phyloP scores from a whole-genome alignment of 1,140 invertebrate genomes.

The Pogonomyrmex californicus region DNA sequence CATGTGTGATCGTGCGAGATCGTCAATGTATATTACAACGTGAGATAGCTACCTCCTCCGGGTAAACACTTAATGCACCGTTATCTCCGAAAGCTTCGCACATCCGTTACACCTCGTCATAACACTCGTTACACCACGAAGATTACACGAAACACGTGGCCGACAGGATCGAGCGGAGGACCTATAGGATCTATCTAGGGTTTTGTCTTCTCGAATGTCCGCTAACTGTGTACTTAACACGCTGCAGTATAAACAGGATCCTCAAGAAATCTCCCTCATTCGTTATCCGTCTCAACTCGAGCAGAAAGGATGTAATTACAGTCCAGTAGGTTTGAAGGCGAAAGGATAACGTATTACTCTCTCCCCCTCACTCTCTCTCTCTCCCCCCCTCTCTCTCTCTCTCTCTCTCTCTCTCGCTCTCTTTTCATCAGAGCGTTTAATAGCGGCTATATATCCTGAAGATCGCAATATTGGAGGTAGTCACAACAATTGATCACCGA shows the following conservation, averaged over 20 bases:
- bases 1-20: background rate
- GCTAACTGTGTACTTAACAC: background rate
- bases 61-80: constrained; percentile 22
- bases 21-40: background rate
- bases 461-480: background rate
- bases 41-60: background rate
- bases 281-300: background rate
- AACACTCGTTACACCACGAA: background rate
- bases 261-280: background rate
- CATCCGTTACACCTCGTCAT: constrained; percentile 8
- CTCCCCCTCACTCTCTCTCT: too few relatives aligned
- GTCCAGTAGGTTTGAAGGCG: background rate
- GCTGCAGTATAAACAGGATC: background rate
- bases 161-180: background rate
- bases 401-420: too few relatives aligned
- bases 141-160: constrained; percentile 22
- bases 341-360: background rate
- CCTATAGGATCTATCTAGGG: background rate
- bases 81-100: background rate
- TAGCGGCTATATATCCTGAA: background rate
- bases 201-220: constrained; percentile 15
- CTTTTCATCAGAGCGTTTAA: background rate
- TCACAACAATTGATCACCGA: constrained; percentile 23
- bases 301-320: background rate
- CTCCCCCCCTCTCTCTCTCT: too few relatives aligned